Evolutionary conservation across 2,113 vertebrate species (phyloP).

Genomic region (Oryzias melastigma): DNA sequence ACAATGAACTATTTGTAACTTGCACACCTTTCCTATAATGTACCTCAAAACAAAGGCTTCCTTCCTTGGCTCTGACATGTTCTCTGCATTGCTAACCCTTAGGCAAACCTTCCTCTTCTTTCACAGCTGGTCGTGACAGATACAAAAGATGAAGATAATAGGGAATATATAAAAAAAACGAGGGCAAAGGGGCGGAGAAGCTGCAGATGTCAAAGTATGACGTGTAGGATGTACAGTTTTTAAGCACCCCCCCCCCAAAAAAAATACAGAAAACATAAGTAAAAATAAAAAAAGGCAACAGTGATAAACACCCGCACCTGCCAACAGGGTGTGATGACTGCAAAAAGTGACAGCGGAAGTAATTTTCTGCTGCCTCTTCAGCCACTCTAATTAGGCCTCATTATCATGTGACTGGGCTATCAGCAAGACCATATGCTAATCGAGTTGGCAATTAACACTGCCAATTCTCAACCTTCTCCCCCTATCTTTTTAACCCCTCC

Average conservation of each 20-base stretch:
- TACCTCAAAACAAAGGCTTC: slow-evolving; percentile 7
- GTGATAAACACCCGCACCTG: slow-evolving; percentile 15
- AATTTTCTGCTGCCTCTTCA: slow-evolving; percentile 46
- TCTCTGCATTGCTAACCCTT: slow-evolving; percentile 2
- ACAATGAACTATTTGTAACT: too few species aligned
- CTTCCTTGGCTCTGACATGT: slow-evolving; percentile 4
- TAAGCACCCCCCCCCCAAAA: not conserved
- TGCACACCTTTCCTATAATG: not conserved
- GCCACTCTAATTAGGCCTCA: slow-evolving; percentile 71
- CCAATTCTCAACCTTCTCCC: slow-evolving; percentile 17
- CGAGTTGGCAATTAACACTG: slow-evolving; percentile 69
- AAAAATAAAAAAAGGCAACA: not conserved
- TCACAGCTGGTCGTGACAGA: slow-evolving; percentile 12
- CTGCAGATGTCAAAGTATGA: slow-evolving; percentile 7
- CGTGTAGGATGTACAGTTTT: not conserved
- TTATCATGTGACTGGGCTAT: slow-evolving; percentile 69
- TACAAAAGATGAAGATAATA: slow-evolving; percentile 15
- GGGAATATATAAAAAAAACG: not conserved
- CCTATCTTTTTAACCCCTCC: not conserved
- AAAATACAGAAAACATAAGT: not conserved
- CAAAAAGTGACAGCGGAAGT: slow-evolving; percentile 41
- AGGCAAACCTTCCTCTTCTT: not conserved
- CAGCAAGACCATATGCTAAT: slow-evolving; percentile 71
- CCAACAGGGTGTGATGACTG: slow-evolving; percentile 24
- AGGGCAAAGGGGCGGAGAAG: not conserved